These are phyloP conservation scores for Myotis pilosus DNA, from an alignment of 2,797 vertebrate species.

Conservation along the genomic window DNA sequence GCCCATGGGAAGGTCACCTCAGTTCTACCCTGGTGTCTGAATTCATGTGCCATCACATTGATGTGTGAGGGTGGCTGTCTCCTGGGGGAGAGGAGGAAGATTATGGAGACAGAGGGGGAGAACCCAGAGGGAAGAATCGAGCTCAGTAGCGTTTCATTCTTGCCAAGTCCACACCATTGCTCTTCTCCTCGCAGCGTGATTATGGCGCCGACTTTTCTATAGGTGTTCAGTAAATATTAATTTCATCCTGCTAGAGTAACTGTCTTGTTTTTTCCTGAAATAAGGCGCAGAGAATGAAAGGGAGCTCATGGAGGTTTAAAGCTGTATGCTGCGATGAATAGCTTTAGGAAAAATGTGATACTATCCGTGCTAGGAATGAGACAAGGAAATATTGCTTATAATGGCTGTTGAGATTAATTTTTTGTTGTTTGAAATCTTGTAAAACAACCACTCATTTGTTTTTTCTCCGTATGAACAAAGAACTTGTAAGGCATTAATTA, in stretches of 20 bases:
- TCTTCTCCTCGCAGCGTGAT: not conserved
- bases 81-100: not conserved
- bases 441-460: not conserved
- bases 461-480: not conserved
- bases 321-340: not conserved
- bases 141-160: not conserved
- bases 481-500: not conserved
- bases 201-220: rapidly evolving
- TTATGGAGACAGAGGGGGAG: not conserved
- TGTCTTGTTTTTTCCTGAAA: conserved; percentile 54
- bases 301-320: conserved; percentile 46
- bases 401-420: not conserved
- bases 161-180: not conserved
- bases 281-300: conserved; percentile 16
- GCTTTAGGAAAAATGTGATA: not conserved
- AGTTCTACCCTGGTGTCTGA: not conserved
- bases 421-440: conserved; percentile 46
- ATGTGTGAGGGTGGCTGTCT: not conserved
- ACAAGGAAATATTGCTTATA: conserved; percentile 35
- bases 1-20: not conserved
- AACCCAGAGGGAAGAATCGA: not conserved
- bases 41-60: not conserved
- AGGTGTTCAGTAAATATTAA: conserved; percentile 30
- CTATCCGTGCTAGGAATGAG: not conserved
- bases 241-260: conserved; percentile 8